These are phyloP conservation scores for Peromyscus eremicus DNA, from an alignment of 2,797 vertebrate genomes.

Conservation along the genomic window DNA sequence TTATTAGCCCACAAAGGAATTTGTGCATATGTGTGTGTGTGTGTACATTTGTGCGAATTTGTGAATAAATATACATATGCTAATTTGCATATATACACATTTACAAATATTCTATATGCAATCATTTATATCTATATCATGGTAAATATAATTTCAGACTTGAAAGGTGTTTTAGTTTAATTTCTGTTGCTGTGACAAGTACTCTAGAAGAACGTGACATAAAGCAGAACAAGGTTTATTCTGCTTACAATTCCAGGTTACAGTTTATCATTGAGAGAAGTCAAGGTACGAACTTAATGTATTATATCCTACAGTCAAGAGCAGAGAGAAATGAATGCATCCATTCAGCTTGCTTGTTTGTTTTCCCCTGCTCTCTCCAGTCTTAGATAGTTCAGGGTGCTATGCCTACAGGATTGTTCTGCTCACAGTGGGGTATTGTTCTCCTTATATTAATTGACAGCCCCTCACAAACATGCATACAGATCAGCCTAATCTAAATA, in stretches of 20 bases:
- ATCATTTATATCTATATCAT: neutral
- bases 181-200: neutral
- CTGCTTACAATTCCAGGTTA: neutral
- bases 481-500: neutral
- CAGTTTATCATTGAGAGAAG: neutral
- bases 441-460: neutral
- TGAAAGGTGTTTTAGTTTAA: neutral
- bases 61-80: neutral
- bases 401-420: neutral
- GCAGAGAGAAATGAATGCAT: neutral
- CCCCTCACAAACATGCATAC: neutral
- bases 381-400: neutral
- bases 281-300: neutral
- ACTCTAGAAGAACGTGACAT: neutral
- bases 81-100: neutral
- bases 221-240: neutral
- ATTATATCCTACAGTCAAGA: neutral
- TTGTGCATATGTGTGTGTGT: neutral
- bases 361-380: neutral
- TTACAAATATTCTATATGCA: neutral
- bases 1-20: neutral
- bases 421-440: neutral
- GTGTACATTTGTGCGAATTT: neutral
- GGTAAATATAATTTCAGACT: neutral
- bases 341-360: neutral